Evolutionary conservation across 2,888 invertebrate species (phyloP), one percentile per base, ranked within the genome.

Genomic region (Thera obeliscata): DNA sequence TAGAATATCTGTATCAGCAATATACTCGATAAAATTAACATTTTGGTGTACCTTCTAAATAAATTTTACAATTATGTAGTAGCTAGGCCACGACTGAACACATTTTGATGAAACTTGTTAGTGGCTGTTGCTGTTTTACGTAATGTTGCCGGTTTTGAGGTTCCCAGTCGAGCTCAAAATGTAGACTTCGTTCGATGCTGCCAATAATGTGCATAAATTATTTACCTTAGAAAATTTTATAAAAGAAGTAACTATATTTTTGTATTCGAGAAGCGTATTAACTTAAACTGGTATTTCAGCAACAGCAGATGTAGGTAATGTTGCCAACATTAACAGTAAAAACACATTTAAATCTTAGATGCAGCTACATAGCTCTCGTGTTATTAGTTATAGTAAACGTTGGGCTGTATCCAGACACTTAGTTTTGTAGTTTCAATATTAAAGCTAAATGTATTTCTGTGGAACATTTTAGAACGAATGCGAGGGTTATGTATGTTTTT

Each of bases 1-100:
- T 48, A 78, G 77, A 75, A 76, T 52, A 71, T 81, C 82, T 85
- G 84, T 86, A 81, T 85, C 82, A 74, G 75, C 63, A 41, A 41
- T 41, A 41, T 41, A 41, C 41, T 41, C 41, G 7, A 41, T 41
- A 2, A 41, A 41, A 6, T 41, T 75, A 75, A 74, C 66, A 68
- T 70, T 75, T 69, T 69, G 71, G 71, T 74, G 67, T 69, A n/a
- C n/a, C n/a, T n/a, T n/a, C n/a, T n/a, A n/a, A 69, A 70, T 71
- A 72, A 70, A 72, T 68, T 58, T 63, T 50, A 61, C 46, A 52
- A 38, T 35, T 36, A 54, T 54, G 66, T 66, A 70, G 59, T 71
- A 70, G 22, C 43, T 66, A 63, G 62, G 65, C 65, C 70, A 66
- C 73, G 61, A 64, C 70, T 71, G 59, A 41, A 68, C 33, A 67